Evolutionary conservation across 1,140 invertebrate genomes (phyloP).

Genomic region (Bombus superbus): DNA sequence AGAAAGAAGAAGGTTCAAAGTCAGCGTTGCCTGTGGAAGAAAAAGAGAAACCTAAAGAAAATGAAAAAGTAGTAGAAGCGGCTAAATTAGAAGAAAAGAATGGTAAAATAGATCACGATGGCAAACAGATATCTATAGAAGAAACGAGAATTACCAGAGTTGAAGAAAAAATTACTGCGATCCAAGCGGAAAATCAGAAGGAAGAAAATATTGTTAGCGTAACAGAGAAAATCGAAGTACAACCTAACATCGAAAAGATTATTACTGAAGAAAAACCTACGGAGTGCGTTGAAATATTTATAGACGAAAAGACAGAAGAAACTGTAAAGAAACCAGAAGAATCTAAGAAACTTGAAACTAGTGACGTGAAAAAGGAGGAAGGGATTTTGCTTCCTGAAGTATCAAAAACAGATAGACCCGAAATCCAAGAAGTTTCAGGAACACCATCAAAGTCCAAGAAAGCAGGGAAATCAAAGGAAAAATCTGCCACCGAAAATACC

Average conservation of each 20-base stretch:
- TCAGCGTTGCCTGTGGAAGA: background rate
- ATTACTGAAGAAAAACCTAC: background rate
- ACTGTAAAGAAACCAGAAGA: background rate
- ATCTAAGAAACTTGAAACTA: background rate
- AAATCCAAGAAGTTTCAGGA: background rate
- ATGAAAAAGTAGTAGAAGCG: background rate
- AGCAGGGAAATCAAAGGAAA: slow-evolving; percentile 48
- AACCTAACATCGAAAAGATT: background rate
- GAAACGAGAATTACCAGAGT: background rate
- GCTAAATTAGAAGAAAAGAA: slow-evolving; percentile 13
- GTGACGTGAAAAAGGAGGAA: background rate
- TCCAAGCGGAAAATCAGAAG: background rate
- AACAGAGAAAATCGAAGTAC: background rate
- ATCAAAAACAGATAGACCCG: background rate
- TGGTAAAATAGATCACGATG: background rate
- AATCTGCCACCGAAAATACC: slow-evolving; percentile 22
- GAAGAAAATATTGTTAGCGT: background rate
- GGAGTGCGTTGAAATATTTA: background rate
- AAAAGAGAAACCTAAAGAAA: background rate
- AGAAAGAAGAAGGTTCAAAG: slow-evolving; percentile 2
- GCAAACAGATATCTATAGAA: background rate
- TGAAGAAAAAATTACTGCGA: slow-evolving; percentile 26
- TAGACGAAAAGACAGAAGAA: background rate
- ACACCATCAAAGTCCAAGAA: slow-evolving; percentile 23
- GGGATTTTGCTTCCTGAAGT: background rate